Conservation (phyloP, 1,140 invertebrate species). For the Magallana angulata region DNA sequence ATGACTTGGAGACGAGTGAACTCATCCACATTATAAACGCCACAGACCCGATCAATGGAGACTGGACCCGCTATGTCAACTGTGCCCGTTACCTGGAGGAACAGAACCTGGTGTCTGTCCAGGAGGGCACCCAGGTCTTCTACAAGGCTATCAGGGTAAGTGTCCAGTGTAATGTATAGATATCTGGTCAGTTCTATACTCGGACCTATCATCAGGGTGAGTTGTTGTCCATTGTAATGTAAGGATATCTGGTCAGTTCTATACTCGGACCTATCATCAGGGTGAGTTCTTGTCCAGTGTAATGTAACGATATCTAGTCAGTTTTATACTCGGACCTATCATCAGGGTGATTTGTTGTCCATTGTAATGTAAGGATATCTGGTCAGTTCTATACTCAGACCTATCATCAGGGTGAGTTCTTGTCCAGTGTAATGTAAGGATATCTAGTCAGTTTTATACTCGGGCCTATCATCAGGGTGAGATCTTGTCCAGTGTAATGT, state of each 20-base stretch:
- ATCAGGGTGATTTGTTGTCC: neutral
- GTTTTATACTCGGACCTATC: too few species aligned
- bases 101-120: constrained; percentile 76
- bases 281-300: constrained; percentile 44
- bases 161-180: neutral
- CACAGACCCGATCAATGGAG: constrained; percentile 71
- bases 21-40: constrained; percentile 79
- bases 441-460: neutral
- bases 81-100: constrained; percentile 77
- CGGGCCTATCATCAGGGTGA: constrained; percentile 64
- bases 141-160: constrained; percentile 74
- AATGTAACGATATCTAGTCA: too few species aligned
- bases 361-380: too few species aligned
- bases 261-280: constrained; percentile 58
- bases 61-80: constrained; percentile 79
- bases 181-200: neutral
- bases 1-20: constrained; percentile 62
- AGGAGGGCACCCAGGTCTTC: constrained; percentile 73
- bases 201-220: constrained; percentile 74
- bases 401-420: neutral
- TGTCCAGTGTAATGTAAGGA: too few species aligned
- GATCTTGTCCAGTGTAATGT: constrained; percentile 42
- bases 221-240: too few species aligned
- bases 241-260: too few species aligned
- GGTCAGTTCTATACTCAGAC: neutral